These are phyloP conservation scores for Dinocampus coccinellae DNA, from an alignment of 2,888 invertebrate genomes.

Conservation along the genomic window DNA sequence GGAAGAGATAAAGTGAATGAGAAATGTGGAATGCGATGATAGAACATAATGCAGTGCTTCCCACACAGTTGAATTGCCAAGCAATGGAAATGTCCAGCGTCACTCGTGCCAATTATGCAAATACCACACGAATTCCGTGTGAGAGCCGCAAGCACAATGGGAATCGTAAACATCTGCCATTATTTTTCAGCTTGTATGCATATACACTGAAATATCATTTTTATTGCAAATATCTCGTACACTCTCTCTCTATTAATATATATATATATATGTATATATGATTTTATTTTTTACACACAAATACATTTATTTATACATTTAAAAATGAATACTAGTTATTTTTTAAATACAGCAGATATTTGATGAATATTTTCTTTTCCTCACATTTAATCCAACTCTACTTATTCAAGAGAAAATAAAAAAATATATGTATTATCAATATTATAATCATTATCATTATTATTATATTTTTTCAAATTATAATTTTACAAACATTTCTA, in stretches of 20 bases:
- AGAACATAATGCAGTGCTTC: neutral
- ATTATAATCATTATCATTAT: neutral
- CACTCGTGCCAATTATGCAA: conserved; percentile 37
- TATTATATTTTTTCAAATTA: neutral
- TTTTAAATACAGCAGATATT: too few relatives aligned
- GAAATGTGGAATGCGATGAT: neutral
- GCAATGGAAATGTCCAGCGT: conserved; percentile 30
- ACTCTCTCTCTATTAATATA: too few relatives aligned
- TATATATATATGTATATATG: too few relatives aligned
- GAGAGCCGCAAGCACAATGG: conserved; percentile 26
- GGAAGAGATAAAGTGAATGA: neutral
- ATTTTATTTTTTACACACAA: too few relatives aligned
- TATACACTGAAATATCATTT: conserved; percentile 11
- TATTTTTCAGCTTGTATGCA: conserved; percentile 18
- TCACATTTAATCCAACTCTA: too few relatives aligned
- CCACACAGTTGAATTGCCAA: neutral
- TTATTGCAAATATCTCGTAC: too few relatives aligned
- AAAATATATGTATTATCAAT: neutral
- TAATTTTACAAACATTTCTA: neutral
- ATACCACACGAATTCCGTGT: conserved; percentile 23
- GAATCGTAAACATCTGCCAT: conserved; percentile 34
- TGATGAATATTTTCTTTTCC: too few relatives aligned
- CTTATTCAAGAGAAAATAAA: neutral
- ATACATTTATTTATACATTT: too few relatives aligned
- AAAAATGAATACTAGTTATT: too few relatives aligned